Evolutionary conservation across 2,113 vertebrate genomes (phyloP), one percentile per base, ranked within the genome.

Genomic region (Cynocephalus volans): DNA sequence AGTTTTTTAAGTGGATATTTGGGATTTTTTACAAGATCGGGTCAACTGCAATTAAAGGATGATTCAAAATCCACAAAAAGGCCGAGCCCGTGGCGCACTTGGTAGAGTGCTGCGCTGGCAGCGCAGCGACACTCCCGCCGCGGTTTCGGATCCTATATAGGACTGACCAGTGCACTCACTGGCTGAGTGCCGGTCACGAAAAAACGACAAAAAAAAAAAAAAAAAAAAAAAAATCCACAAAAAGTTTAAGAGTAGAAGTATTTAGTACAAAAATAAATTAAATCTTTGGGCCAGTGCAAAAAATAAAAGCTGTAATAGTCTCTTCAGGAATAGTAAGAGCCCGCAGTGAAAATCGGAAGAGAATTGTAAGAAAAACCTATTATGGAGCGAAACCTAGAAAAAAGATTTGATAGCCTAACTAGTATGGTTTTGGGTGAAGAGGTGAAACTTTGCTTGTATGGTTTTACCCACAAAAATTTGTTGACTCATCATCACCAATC

Each of bases 1-100:
- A 72, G 64, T 70, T 85, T 93, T 89, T 84, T 52, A 86, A 92
- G 64, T 80, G 45, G 65, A 86, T 91, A 15, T 62, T 80, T 62
- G 45, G 12, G 14, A 19, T 62, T 23, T 84, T 82, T 90, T 81
- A 18, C 6, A 86, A 80, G n/a, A 52, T 84, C 45, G 72, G 86
- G 64, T 72, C 81, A 95, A n/a, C 41, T 91, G 65, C 33, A 33
- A 64, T n/a, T 86, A 86, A 85, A 33, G 26, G 36, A 64, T 70
- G 18, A 60, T 84, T 76, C 67, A 54, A 72, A 86, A 67, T 70
- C 21, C 26, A 91, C 41, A 80, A n/a, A 86, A 91, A n/a, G 19
- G n/a, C n/a, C n/a, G n/a, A n/a, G n/a, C n/a, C n/a, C n/a, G n/a
- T n/a, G n/a, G n/a, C n/a, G n/a, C n/a, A n/a, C n/a, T n/a, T n/a